Evolutionary conservation across 2,797 vertebrate genomes (phyloP).

Genomic region (Smutsia temminckii): DNA sequence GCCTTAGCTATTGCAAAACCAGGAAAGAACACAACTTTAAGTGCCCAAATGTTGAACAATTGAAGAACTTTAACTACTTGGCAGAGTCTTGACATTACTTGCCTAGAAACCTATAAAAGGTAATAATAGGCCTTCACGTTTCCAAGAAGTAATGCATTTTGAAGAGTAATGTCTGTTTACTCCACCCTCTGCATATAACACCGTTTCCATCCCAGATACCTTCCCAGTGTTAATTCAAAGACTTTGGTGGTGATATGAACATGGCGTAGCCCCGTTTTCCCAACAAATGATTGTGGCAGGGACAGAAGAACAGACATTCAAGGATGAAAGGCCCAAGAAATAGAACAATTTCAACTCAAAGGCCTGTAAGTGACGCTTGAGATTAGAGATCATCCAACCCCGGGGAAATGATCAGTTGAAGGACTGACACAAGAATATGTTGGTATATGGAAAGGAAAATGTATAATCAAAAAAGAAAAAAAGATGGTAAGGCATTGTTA

Average conservation of each 20-base stretch:
- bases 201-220: neutral
- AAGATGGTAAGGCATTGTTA: neutral
- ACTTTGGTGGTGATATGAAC: neutral
- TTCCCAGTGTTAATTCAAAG: neutral
- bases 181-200: neutral
- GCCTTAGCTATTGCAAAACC: neutral
- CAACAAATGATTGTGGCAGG: neutral
- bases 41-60: neutral
- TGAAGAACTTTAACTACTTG: neutral
- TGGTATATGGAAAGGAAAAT: neutral
- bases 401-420: neutral
- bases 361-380: neutral
- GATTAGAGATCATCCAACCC: neutral
- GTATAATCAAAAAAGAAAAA: neutral
- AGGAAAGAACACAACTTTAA: neutral
- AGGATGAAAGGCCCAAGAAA: neutral
- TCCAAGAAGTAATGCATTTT: neutral
- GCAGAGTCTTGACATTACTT: neutral
- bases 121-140: neutral
- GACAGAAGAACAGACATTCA: neutral
- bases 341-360: neutral
- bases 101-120: neutral
- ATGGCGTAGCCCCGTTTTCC: neutral
- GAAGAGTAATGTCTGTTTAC: neutral
- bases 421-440: neutral